Evolutionary conservation across 1,140 invertebrate species (phyloP).

Genomic region (Tetramorium simillimum): DNA sequence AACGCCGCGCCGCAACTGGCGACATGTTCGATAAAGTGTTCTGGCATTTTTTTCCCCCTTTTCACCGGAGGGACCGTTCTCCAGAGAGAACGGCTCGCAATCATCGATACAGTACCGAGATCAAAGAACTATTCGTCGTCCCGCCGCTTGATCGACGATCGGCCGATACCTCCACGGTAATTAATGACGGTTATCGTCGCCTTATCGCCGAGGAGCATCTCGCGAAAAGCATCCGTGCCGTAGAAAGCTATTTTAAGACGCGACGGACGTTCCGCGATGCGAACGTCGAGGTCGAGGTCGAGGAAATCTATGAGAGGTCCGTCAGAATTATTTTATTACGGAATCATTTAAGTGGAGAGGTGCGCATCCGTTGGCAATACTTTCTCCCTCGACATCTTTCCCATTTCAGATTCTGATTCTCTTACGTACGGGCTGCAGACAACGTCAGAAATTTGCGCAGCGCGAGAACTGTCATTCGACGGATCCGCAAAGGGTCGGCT

Average conservation of each 20-base stretch:
- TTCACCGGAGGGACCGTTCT: background rate
- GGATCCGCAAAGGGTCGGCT: background rate
- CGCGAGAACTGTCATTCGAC: background rate
- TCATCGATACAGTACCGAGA: constrained; percentile 16
- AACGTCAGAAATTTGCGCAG: background rate
- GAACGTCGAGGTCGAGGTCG: background rate
- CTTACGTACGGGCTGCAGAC: background rate
- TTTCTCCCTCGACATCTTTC: background rate
- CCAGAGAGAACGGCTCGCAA: background rate
- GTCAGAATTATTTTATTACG: background rate
- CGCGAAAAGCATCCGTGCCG: background rate
- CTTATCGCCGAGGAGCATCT: background rate
- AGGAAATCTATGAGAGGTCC: background rate
- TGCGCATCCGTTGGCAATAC: background rate
- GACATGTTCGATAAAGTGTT: constrained; percentile 42
- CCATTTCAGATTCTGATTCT: background rate
- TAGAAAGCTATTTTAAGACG: constrained; percentile 2
- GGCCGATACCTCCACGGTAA: constrained; percentile 1
- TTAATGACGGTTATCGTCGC: constrained; percentile 2
- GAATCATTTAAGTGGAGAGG: background rate
- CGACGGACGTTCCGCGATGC: background rate
- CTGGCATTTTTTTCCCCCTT: background rate
- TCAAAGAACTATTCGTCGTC: constrained; percentile 15
- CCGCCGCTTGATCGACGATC: constrained; percentile 19
- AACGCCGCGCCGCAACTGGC: background rate